A percentile compares a stretch with the other conserved stretches of the same genome.
Conservation (phyloP, 2,113 vertebrate species). For the Mustela nigripes region DNA sequence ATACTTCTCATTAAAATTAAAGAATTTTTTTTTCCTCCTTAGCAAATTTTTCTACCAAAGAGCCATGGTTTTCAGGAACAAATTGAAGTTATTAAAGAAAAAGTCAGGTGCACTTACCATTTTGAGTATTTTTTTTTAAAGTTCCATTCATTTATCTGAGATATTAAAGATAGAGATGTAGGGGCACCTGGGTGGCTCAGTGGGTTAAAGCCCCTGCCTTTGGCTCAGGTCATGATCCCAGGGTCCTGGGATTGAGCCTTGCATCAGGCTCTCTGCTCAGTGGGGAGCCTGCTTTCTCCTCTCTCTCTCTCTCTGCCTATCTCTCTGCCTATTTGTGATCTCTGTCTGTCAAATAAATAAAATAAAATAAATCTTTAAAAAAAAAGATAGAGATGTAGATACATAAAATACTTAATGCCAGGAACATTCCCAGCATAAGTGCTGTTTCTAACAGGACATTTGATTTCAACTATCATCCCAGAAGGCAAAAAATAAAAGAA, state of each 20-base stretch:
- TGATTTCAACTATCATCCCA: background rate
- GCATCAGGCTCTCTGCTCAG: too few species aligned
- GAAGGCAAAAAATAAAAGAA: background rate
- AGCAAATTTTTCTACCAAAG: background rate
- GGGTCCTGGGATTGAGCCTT: too few species aligned
- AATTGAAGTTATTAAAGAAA: background rate
- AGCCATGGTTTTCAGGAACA: background rate
- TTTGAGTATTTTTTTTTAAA: background rate
- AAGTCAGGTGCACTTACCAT: background rate
- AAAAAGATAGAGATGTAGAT: background rate
- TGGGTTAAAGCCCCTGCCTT: too few species aligned
- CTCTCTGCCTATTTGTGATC: too few species aligned
- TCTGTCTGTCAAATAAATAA: too few species aligned
- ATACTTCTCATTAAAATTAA: slow-evolving; percentile 21
- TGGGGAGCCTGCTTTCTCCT: too few species aligned
- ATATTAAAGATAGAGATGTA: background rate
- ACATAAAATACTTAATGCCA: background rate
- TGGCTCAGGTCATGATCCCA: too few species aligned
- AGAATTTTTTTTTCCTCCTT: background rate
- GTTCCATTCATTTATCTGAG: background rate
- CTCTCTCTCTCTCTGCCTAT: too few species aligned
- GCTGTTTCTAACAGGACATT: background rate
- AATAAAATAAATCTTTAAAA: too few species aligned
- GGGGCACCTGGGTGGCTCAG: too few species aligned
- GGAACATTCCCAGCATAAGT: background rate